Conservation (phyloP, 2,797 vertebrate genomes). For the Triplophysa yarkandensis region DNA sequence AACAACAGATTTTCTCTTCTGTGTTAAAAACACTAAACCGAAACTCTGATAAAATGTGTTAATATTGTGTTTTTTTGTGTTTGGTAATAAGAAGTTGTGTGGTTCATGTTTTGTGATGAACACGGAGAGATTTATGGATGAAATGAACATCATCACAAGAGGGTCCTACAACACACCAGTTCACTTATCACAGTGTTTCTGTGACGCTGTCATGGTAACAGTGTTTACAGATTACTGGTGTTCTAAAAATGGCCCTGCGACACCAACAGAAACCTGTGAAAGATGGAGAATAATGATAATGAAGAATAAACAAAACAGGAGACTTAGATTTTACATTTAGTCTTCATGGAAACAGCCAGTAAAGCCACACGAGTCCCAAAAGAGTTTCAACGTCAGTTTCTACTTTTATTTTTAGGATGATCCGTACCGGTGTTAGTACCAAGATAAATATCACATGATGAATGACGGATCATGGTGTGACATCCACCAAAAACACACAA, state of each 20-base stretch:
- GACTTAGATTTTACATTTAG: no score
- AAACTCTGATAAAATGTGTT: no score
- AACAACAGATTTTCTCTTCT: no score
- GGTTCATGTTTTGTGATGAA: conserved; percentile 71
- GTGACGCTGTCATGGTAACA: conserved; percentile 89
- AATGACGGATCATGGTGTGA: no score
- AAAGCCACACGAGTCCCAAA: background rate
- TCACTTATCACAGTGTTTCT: conserved; percentile 78
- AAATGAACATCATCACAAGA: conserved; percentile 78
- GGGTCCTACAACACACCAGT: conserved; percentile 76
- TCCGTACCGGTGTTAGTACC: no score
- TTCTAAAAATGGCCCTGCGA: conserved; percentile 80
- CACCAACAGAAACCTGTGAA: conserved; percentile 75
- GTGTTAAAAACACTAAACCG: no score
- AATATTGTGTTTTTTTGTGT: no score
- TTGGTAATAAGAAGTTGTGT: conserved; percentile 17
- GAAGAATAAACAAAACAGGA: background rate
- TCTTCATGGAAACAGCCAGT: background rate
- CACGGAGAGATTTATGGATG: conserved; percentile 73
- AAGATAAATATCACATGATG: no score
- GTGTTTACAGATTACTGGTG: conserved; percentile 82
- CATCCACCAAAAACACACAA: no score
- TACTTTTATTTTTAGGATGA: no score
- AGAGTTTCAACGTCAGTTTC: no score
- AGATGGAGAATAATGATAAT: background rate